Conservation (phyloP, 2,113 vertebrate species). For the Tamias sibiricus region DNA sequence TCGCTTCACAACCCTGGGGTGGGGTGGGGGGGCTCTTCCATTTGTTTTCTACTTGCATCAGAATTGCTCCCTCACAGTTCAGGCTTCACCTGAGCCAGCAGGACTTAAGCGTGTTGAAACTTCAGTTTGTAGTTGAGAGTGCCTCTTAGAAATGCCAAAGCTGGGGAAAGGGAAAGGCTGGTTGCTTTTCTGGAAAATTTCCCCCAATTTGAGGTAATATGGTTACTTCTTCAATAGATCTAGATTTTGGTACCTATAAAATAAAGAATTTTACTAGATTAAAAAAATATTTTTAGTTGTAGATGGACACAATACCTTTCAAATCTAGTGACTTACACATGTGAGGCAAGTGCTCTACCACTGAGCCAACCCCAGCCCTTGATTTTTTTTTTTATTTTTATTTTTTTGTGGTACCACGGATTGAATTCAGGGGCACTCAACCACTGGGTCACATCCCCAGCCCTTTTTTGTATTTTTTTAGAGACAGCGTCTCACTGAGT, state of each 20-base stretch:
- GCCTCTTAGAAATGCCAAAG: conserved; percentile 76
- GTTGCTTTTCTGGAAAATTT: conserved; percentile 29
- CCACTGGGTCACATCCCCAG: too few relatives aligned
- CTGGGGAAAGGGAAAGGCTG: rapidly evolving
- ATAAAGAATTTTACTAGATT: not conserved
- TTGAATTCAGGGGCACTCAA: too few relatives aligned
- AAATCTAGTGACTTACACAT: too few relatives aligned
- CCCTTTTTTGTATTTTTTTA: too few relatives aligned
- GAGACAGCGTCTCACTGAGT: too few relatives aligned
- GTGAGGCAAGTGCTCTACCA: too few relatives aligned
- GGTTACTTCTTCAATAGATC: not conserved
- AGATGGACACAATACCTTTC: too few relatives aligned
- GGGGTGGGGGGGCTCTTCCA: too few relatives aligned
- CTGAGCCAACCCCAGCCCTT: not conserved
- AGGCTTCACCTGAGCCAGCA: conserved; percentile 76
- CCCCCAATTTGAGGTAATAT: not conserved
- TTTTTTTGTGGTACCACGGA: too few relatives aligned
- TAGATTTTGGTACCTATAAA: conserved; percentile 2
- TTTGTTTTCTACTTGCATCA: conserved; percentile 83
- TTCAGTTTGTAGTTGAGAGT: conserved; percentile 73
- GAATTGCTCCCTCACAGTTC: conserved; percentile 80
- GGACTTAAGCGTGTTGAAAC: conserved; percentile 78
- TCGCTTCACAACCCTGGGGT: conserved; percentile 44
- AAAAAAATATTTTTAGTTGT: too few relatives aligned
- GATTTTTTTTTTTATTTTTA: not conserved